A percentile compares a stretch with the other conserved stretches of the same genome.
phyloP scores from a whole-genome alignment of 2,797 vertebrate genomes.

The Paramormyrops hopkinsi region DNA sequence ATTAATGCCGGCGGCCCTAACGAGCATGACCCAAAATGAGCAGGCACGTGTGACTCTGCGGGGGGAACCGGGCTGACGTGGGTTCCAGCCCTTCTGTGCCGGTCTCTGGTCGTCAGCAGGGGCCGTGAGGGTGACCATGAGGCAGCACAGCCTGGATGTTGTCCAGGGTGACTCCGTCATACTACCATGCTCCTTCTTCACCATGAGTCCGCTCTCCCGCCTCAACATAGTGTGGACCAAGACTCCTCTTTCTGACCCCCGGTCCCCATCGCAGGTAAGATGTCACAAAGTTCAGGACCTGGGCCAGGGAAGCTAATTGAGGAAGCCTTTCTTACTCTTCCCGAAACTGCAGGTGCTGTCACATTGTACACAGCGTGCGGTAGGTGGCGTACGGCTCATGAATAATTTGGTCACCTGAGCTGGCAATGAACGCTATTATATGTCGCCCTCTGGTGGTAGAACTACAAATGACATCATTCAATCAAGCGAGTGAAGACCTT shows the following conservation, averaged over 20 bases:
- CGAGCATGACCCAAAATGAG: not conserved
- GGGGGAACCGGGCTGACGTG: not conserved
- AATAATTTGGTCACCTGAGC: not conserved
- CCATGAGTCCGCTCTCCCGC: conserved; percentile 57
- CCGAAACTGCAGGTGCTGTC: not conserved
- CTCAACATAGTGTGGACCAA: conserved; percentile 77
- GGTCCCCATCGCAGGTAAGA: conserved; percentile 61
- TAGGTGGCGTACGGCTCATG: not conserved
- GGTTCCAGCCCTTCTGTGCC: not conserved
- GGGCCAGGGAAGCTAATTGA: not conserved
- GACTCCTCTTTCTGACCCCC: conserved; percentile 55
- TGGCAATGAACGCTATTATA: not conserved
- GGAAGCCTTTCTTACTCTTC: not conserved
- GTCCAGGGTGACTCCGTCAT: conserved; percentile 56
- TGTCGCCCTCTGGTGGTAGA: not conserved
- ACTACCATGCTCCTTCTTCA: conserved; percentile 70
- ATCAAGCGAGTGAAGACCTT: not conserved
- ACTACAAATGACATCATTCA: not conserved
- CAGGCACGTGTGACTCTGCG: not conserved
- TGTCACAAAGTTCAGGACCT: not conserved
- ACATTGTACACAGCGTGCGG: not conserved
- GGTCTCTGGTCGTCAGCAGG: conserved; percentile 34
- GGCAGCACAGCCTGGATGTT: conserved; percentile 56
- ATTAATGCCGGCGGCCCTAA: not conserved
- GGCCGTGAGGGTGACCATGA: conserved; percentile 60